These are phyloP conservation scores for Stegophylla sp. DNA, from an alignment of 2,888 invertebrate genomes.

Conservation along the genomic window DNA sequence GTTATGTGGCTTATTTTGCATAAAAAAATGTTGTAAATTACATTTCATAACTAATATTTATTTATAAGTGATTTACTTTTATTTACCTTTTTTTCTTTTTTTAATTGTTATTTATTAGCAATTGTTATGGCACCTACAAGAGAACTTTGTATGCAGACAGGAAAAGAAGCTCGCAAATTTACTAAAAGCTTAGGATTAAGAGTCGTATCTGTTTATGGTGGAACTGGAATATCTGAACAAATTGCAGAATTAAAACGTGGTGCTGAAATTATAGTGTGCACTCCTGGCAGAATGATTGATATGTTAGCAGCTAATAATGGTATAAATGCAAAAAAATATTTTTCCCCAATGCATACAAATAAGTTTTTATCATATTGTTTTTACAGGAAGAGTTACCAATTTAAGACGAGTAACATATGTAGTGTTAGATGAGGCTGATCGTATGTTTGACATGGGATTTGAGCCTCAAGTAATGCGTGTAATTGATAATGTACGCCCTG, in stretches of 20 bases:
- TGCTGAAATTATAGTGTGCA: slow-evolving; percentile 97
- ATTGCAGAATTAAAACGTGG: slow-evolving; percentile 91
- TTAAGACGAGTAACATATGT: slow-evolving; percentile 94
- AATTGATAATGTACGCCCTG: slow-evolving; percentile 94
- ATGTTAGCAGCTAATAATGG: slow-evolving; percentile 99
- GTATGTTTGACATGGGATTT: slow-evolving; percentile 99
- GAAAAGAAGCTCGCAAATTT: slow-evolving; percentile 93
- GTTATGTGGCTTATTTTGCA: no score
- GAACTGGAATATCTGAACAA: slow-evolving; percentile 94
- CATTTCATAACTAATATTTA: no score
- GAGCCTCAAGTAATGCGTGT: slow-evolving; percentile 98
- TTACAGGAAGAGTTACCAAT: slow-evolving; percentile 85
- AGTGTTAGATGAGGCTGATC: slow-evolving; percentile 97
- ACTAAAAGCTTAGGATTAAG: slow-evolving; percentile 84
- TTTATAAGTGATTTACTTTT: neutral
- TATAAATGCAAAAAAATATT: slow-evolving; percentile 52
- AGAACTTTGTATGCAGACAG: slow-evolving; percentile 98
- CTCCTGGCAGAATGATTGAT: slow-evolving; percentile 99
- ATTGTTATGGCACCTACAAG: slow-evolving; percentile 98
- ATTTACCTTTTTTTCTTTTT: neutral
- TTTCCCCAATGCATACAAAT: neutral
- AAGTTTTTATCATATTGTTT: slow-evolving; percentile 8
- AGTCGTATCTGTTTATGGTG: slow-evolving; percentile 97
- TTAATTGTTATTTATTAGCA: slow-evolving; percentile 66
- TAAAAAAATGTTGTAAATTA: no score